Evolutionary conservation across 2,797 vertebrate species (phyloP).

Genomic region (Sciurus vulgaris): DNA sequence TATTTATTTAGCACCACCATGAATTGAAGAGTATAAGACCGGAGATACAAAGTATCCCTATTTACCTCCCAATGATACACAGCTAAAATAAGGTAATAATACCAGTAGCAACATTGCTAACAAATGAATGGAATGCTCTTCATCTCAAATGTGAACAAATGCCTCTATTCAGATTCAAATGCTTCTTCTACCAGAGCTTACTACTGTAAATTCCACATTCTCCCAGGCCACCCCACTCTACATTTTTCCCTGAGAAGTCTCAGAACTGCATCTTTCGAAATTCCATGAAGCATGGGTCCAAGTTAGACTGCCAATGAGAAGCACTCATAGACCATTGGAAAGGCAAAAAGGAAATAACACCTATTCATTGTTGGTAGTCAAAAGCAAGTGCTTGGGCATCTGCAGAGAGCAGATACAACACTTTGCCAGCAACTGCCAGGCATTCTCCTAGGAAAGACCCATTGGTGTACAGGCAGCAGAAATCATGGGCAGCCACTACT

Average conservation of each 20-base stretch:
- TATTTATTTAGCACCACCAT: conserved; percentile 67
- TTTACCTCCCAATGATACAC: conserved; percentile 35
- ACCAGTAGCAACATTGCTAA: not conserved
- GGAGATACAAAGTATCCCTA: conserved; percentile 40
- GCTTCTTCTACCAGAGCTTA: not conserved
- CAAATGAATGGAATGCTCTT: not conserved
- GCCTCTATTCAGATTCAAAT: conserved; percentile 3
- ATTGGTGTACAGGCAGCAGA: not conserved
- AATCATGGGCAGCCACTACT: not conserved
- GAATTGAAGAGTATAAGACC: conserved; percentile 59
- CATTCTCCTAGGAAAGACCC: not conserved
- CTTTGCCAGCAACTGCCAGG: conserved; percentile 7
- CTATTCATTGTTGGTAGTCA: not conserved
- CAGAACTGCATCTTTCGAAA: conserved; percentile 2
- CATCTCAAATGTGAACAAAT: not conserved
- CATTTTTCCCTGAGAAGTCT: conserved; percentile 35
- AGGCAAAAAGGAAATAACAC: not conserved
- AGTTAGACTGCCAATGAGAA: conserved; percentile 27
- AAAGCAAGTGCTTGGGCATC: not conserved
- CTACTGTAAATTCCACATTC: not conserved
- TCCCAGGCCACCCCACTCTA: not conserved
- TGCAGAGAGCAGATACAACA: not conserved
- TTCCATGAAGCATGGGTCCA: not conserved
- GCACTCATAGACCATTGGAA: not conserved
- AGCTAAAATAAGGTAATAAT: conserved; percentile 49